These are phyloP conservation scores for Petrosia ficiformis DNA, from an alignment of 37 sponge, comb jelly and placozoan species.

Conservation along the genomic window DNA sequence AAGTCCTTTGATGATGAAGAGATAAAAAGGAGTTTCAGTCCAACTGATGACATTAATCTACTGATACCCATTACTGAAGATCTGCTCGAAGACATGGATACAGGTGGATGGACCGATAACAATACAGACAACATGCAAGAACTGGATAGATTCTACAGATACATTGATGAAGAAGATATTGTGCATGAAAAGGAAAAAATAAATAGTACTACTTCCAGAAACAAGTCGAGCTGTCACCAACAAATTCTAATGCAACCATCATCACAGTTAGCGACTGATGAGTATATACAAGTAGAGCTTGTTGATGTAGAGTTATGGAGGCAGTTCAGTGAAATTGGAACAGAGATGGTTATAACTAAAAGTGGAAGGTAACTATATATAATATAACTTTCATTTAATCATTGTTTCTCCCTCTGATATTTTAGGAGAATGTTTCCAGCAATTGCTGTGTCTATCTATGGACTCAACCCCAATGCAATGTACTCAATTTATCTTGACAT, in stretches of 20 bases:
- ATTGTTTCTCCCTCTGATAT: no score
- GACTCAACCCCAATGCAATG: conserved; percentile 36
- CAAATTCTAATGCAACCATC: not conserved
- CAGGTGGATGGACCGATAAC: not conserved
- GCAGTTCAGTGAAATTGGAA: conserved; percentile 66
- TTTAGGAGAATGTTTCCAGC: conserved; percentile 86
- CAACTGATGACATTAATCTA: not conserved
- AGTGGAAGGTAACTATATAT: conserved; percentile 59
- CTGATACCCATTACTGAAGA: not conserved
- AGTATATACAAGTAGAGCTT: conserved; percentile 23
- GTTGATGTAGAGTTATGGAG: conserved; percentile 69
- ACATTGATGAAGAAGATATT: conserved; percentile 28
- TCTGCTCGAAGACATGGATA: not conserved
- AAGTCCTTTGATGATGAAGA: not conserved
- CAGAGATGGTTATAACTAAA: conserved; percentile 95
- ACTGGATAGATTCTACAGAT: conserved; percentile 43
- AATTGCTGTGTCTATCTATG: conserved; percentile 22
- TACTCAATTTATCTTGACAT: conserved; percentile 65
- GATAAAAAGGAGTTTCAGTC: not conserved
- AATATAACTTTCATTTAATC: not conserved
- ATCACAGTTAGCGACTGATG: not conserved
- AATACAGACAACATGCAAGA: conserved; percentile 22
- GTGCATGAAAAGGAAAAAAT: not conserved
- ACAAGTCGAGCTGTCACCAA: not conserved
- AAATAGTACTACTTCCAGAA: not conserved